Conservation (phyloP, 2,888 invertebrate genomes). For the Furcula furcula region DNA sequence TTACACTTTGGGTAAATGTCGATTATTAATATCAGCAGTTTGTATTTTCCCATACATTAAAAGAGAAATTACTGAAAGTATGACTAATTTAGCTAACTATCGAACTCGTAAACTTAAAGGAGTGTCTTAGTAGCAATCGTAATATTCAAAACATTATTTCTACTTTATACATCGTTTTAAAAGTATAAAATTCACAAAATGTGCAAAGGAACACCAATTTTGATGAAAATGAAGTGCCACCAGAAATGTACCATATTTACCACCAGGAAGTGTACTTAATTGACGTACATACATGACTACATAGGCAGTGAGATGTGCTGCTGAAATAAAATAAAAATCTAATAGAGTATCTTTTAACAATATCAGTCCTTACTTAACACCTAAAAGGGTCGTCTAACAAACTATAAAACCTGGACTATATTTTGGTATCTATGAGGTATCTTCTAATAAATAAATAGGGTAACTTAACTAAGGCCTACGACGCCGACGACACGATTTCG, state of each 20-base stretch:
- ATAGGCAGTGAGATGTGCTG: conserved; percentile 48
- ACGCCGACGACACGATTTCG: conserved; percentile 15
- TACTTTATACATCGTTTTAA: no score
- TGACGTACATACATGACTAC: conserved; percentile 41
- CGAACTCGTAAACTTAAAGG: no score
- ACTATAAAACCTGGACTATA: conserved; percentile 31
- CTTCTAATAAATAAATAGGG: conserved; percentile 64
- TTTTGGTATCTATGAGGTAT: conserved; percentile 44
- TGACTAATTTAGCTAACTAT: no score
- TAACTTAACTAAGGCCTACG: conserved; percentile 48
- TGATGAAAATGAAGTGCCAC: no score
- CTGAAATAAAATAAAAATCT: conserved; percentile 25
- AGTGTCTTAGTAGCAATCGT: no score
- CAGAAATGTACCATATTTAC: neutral
- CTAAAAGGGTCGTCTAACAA: conserved; percentile 46
- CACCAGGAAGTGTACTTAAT: conserved; percentile 27
- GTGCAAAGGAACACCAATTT: no score
- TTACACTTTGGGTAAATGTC: no score
- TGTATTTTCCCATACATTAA: no score
- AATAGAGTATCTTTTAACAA: conserved; percentile 55
- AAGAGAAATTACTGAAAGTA: no score
- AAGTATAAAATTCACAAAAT: no score
- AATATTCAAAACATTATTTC: no score
- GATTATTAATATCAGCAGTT: no score
- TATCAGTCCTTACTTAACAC: conserved; percentile 78